phyloP scores from a whole-genome alignment of 2,888 invertebrate genomes.

The Chrysolina oricalcia region DNA sequence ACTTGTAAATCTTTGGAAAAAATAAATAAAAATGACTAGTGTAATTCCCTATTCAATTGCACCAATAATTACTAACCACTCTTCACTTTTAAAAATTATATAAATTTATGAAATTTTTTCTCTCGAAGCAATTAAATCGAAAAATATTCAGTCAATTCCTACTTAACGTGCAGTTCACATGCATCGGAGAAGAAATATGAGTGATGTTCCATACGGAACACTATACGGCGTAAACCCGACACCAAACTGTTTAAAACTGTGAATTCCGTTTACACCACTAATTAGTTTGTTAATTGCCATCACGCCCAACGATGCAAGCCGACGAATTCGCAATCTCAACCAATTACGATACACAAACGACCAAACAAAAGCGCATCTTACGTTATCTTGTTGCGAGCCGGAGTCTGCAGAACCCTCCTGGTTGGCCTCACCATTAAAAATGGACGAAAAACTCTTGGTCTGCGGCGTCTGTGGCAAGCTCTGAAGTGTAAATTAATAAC shows the following conservation, averaged over 20 bases:
- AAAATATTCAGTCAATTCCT: too few species aligned
- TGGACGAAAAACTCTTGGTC: conserved; percentile 68
- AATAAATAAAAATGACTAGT: too few species aligned
- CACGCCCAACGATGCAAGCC: conserved; percentile 3
- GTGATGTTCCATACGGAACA: not conserved
- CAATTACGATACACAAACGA: conserved; percentile 24
- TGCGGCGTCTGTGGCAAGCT: conserved; percentile 77
- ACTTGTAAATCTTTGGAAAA: too few species aligned
- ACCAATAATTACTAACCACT: too few species aligned
- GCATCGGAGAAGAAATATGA: not conserved
- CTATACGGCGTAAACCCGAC: not conserved
- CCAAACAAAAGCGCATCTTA: conserved; percentile 59
- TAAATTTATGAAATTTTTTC: too few species aligned
- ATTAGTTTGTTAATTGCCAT: conserved; percentile 14
- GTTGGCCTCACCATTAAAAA: conserved; percentile 68
- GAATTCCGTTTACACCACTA: conserved; percentile 4
- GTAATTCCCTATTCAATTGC: too few species aligned
- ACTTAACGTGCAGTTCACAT: not conserved
- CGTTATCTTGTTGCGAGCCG: conserved; percentile 69
- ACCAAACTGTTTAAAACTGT: conserved; percentile 8
- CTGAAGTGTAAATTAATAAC: conserved; percentile 67
- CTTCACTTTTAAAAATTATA: too few species aligned
- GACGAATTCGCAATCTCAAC: conserved; percentile 22
- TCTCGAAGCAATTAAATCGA: too few species aligned
- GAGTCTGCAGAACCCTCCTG: conserved; percentile 66